Evolutionary conservation across 2,113 vertebrate genomes (phyloP).

Genomic region (Cnemophilus loriae): DNA sequence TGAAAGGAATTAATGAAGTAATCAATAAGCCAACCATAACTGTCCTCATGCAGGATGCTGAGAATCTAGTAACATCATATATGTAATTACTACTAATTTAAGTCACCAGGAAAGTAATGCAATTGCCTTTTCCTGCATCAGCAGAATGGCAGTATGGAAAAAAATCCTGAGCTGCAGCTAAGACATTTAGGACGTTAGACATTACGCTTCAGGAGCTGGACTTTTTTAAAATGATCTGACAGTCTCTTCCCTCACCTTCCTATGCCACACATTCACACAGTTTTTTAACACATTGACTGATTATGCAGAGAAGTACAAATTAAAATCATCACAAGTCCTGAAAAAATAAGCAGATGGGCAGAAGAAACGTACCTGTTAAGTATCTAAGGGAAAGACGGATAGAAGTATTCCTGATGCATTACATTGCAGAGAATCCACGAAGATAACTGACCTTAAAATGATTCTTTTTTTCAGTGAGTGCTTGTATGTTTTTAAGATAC

Average conservation of each 20-base stretch:
- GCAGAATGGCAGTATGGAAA: neutral
- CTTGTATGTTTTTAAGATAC: neutral
- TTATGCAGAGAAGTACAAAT: neutral
- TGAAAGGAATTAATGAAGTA: constrained; percentile 13
- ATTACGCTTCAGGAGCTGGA: neutral
- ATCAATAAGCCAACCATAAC: constrained; percentile 14
- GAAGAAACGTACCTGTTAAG: neutral
- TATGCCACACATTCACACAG: neutral
- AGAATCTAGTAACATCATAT: neutral
- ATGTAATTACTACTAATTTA: neutral
- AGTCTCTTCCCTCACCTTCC: neutral
- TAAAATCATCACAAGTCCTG: neutral
- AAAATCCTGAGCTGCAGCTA: neutral
- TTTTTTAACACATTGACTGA: neutral
- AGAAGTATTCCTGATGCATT: neutral
- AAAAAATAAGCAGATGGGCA: neutral
- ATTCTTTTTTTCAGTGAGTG: neutral
- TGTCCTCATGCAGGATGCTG: neutral
- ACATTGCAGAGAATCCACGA: neutral
- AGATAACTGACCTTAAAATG: neutral
- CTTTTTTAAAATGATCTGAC: neutral
- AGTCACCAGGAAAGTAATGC: neutral
- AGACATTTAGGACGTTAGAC: neutral
- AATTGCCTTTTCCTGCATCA: neutral
- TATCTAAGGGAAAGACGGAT: neutral